Evolutionary conservation across 2,797 vertebrate species (phyloP), one percentile per base, ranked within the genome.

Genomic region (Sebastes oblongus): DNA sequence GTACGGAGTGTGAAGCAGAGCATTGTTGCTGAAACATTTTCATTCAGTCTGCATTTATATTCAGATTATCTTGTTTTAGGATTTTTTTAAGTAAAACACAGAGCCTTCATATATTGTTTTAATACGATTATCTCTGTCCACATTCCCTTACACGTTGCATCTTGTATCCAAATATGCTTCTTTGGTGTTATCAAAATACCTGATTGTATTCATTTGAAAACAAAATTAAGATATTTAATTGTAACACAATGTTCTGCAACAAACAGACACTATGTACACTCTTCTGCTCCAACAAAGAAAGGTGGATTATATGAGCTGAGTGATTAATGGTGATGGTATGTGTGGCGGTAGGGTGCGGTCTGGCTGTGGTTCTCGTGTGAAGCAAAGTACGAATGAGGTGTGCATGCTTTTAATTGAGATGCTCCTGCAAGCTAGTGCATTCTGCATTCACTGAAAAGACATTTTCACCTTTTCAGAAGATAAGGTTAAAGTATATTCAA

Each of bases 241-340:
- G 36, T 36, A 10, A 13, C 34, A 42, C 12, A 60, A 9, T 13
- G n/a, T 56, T 66, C 4, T 22, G 14, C 55, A 50, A 42, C 4
- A 11, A 54, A 59, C n/a, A 55, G 3, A 50, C 16, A 55, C 20
- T 36, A 4, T 61, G n/a, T 29, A 75, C n/a, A 24, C 59, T 32
- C 27, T 54, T 27, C 13, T 61, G 4, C 27, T 39, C 56, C 16
- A 3, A 32, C 20, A 52, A 52, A 29, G 18, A 55, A 11, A 39
- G 52, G 4, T 62, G 20, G 25, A 72, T 65, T 56, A 61, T 65
- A 60, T 30, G 27, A 34, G 13, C 14, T 20, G 71, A 72, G 11
- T 84, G 71, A 89, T 30, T 56, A 8, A n/a, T n/a, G 14, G 4
- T 7, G 34, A n/a, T 34, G 59, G 71, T 61, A 78, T 74, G 74